phyloP scores from a whole-genome alignment of 2,797 vertebrate genomes.

The Lutjanus argentimaculatus region DNA sequence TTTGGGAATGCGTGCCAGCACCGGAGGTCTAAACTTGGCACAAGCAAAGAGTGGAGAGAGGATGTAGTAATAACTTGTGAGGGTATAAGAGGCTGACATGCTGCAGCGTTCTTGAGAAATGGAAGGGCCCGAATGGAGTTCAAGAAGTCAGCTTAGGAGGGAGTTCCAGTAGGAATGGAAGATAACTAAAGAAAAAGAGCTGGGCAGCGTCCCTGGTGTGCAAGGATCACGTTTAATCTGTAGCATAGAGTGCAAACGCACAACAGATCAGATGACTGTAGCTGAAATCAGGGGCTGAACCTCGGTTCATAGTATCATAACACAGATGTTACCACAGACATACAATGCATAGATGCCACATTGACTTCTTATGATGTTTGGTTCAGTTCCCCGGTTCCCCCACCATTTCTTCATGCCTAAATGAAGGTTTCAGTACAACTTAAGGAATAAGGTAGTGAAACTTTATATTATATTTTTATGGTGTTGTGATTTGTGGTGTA shows the following conservation, averaged over 20 bases:
- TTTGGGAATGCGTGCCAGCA: slow-evolving; percentile 21
- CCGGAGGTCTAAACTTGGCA: slow-evolving; percentile 42
- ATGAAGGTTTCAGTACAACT: too few relatives aligned
- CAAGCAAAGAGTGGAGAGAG: slow-evolving; percentile 15
- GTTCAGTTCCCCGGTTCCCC: too few relatives aligned
- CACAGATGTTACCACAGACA: not conserved
- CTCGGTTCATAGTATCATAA: not conserved
- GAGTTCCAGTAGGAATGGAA: slow-evolving; percentile 19
- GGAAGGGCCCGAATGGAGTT: slow-evolving; percentile 25
- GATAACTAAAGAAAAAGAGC: slow-evolving; percentile 3
- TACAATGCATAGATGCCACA: too few relatives aligned
- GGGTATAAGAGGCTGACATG: slow-evolving; percentile 14
- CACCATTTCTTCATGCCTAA: too few relatives aligned
- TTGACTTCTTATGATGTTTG: too few relatives aligned
- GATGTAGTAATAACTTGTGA: not conserved
- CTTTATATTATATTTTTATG: too few relatives aligned
- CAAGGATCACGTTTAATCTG: slow-evolving; percentile 27
- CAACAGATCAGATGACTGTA: not conserved
- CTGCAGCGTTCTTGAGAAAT: slow-evolving; percentile 17
- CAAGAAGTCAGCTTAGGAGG: slow-evolving; percentile 4
- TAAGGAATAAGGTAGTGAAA: too few relatives aligned
- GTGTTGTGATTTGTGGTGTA: too few relatives aligned
- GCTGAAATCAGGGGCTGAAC: not conserved
- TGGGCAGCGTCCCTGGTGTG: not conserved
- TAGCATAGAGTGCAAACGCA: slow-evolving; percentile 2